phyloP scores from a whole-genome alignment of 2,797 vertebrate genomes.

The Antennarius maculatus region DNA sequence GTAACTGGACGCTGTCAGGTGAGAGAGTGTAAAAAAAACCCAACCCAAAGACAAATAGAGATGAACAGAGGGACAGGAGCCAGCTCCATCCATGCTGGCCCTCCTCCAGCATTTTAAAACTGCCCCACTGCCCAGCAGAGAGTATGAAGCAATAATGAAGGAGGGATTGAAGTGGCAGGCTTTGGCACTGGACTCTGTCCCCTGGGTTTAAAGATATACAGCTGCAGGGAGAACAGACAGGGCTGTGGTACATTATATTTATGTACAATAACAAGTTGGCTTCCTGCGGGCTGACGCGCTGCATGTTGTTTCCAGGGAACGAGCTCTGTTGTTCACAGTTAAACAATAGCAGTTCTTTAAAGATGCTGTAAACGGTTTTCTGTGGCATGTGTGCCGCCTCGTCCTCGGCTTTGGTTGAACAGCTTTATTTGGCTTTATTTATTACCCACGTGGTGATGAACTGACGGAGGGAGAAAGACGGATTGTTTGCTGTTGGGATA shows the following conservation, averaged over 20 bases:
- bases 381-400: slow-evolving; percentile 58
- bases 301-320: slow-evolving; percentile 49
- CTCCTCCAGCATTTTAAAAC: slow-evolving; percentile 54
- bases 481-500: slow-evolving; percentile 25
- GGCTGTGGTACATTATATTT: slow-evolving; percentile 56
- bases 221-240: slow-evolving; percentile 61
- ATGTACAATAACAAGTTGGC: slow-evolving; percentile 64
- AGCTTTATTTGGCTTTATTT: slow-evolving; percentile 63
- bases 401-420: slow-evolving; percentile 55
- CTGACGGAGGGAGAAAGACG: slow-evolving; percentile 20
- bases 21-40: slow-evolving; percentile 57
- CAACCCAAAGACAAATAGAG: background rate
- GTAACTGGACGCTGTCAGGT: slow-evolving; percentile 82
- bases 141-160: slow-evolving; percentile 45
- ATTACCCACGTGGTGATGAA: slow-evolving; percentile 52
- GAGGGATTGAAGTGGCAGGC: slow-evolving; percentile 47
- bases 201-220: slow-evolving; percentile 65
- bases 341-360: slow-evolving; percentile 63
- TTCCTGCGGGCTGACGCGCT: slow-evolving; percentile 63
- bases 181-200: slow-evolving; percentile 57
- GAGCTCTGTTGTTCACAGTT: slow-evolving; percentile 43
- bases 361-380: slow-evolving; percentile 59
- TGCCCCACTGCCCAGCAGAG: slow-evolving; percentile 46
- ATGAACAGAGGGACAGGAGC: slow-evolving; percentile 20
- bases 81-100: slow-evolving; percentile 39